Evolutionary conservation across 2,797 vertebrate genomes (phyloP), one percentile per base, ranked within the genome.

Genomic region (Cossypha niveicapilla): DNA sequence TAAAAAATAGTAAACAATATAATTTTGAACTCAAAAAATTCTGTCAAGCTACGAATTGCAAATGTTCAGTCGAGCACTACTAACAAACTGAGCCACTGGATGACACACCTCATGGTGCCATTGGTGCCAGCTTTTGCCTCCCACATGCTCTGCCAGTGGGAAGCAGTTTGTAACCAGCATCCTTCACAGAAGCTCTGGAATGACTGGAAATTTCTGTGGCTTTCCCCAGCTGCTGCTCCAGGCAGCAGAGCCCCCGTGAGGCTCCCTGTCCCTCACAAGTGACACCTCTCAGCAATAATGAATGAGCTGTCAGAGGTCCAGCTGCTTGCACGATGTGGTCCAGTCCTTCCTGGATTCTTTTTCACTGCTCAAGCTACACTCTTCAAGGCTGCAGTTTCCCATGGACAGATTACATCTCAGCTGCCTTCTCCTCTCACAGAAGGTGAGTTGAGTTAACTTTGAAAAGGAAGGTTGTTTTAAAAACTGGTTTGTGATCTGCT

Each of bases 51-150:
- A n/a, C 3, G 1, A 32, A 24, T 28, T 28, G 28, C 44, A 72
- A 48, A 35, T 7, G 6, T 71, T 79, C 44, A 56, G 0, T 4
- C 41, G n/a, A 74, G 24, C 37, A n/a, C 63, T 54, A 16, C 16
- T 74, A 57, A 63, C 5, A 32, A 22, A 34, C 1, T 4, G 7
- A 61, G 18, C 34, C 39, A 27, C 51, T 39, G 44, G 53, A 6
- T 48, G 45, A 37, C 15, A 13, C 17, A 19, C 27, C 24, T 28
- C 58, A 28, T 0, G 0, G 21, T 73, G 53, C 28, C 3, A 0
- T 0, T 24, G 39, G n/a, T 30, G 61, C 42, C 32, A 57, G n/a
- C 24, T 73, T 70, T 61, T 73, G 32, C 60, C 8, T 41, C 32
- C 9, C 19, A 53, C 28, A 6, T 7, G 5, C 45, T 57, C 50